A percentile compares a stretch with the other conserved stretches of the same genome.
phyloP scores from a whole-genome alignment of 2,113 vertebrate genomes.

The Hippoglossus stenolepis region DNA sequence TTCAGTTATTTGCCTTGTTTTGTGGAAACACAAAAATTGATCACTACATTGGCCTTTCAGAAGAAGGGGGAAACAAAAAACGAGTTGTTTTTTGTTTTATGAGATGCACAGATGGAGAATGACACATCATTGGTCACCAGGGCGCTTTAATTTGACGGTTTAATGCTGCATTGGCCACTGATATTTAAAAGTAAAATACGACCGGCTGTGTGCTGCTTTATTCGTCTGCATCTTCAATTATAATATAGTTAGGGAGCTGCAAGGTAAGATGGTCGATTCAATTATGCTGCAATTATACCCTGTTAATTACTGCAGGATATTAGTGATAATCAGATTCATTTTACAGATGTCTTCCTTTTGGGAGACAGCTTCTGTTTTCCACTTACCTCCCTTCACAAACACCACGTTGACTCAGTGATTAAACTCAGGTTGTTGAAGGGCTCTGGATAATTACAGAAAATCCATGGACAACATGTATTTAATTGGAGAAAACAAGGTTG shows the following conservation, averaged over 20 bases:
- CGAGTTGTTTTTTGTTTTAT: background rate
- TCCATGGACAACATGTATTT: constrained; percentile 18
- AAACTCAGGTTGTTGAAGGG: constrained; percentile 11
- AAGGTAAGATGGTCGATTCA: constrained; percentile 3
- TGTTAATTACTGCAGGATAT: background rate
- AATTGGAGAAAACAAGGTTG: constrained; percentile 24
- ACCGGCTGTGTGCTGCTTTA: background rate
- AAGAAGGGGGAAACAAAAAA: background rate
- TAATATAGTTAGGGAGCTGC: background rate
- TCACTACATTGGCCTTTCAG: background rate
- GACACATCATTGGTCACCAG: background rate
- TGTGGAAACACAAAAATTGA: background rate
- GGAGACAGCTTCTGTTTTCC: background rate
- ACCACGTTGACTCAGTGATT: constrained; percentile 11
- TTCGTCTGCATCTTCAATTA: background rate
- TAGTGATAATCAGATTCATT: constrained; percentile 23
- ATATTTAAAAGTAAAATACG: background rate
- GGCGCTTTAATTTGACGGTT: background rate
- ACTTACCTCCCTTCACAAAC: constrained; percentile 11
- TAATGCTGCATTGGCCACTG: background rate
- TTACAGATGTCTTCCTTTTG: constrained; percentile 1
- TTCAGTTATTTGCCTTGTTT: constrained; percentile 4
- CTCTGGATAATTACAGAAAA: constrained; percentile 29
- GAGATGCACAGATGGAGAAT: background rate
- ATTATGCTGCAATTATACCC: background rate